A percentile compares a stretch with the other conserved stretches of the same genome.
Conservation (phyloP, 2,113 vertebrate species). For the Neoarius graeffei region DNA sequence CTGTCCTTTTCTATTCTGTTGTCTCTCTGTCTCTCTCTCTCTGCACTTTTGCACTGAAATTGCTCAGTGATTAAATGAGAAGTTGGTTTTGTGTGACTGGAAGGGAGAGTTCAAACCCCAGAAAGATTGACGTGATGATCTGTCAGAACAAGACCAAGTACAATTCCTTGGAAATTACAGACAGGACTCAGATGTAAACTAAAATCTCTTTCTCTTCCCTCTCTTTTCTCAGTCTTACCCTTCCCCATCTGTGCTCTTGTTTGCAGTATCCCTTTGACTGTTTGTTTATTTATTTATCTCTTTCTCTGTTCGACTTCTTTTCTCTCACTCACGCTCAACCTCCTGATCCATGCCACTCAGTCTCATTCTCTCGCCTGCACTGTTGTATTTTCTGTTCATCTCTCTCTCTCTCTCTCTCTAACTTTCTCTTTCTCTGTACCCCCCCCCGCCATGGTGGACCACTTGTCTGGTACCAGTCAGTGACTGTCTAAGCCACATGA, state of each 20-base stretch:
- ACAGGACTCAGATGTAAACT: background rate
- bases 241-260: background rate
- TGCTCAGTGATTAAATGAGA: too few species aligned
- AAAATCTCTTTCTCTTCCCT: background rate
- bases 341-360: background rate
- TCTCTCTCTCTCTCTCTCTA: background rate
- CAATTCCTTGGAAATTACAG: too few species aligned
- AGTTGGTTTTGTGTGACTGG: too few species aligned
- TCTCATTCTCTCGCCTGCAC: background rate
- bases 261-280: background rate
- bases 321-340: background rate
- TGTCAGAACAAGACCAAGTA: too few species aligned
- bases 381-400: too few species aligned
- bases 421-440: background rate
- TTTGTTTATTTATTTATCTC: background rate
- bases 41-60: too few species aligned
- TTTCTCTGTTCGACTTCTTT: background rate
- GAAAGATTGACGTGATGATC: too few species aligned
- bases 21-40: too few species aligned
- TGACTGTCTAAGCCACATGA: conserved; percentile 24
- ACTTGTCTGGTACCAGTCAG: conserved; percentile 26
- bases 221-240: background rate
- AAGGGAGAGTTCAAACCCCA: too few species aligned
- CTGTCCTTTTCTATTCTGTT: conserved; percentile 22
- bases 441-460: background rate